These are phyloP conservation scores for Lepeophtheirus nordmannii DNA, from an alignment of 2,888 invertebrate species.

Conservation along the genomic window DNA sequence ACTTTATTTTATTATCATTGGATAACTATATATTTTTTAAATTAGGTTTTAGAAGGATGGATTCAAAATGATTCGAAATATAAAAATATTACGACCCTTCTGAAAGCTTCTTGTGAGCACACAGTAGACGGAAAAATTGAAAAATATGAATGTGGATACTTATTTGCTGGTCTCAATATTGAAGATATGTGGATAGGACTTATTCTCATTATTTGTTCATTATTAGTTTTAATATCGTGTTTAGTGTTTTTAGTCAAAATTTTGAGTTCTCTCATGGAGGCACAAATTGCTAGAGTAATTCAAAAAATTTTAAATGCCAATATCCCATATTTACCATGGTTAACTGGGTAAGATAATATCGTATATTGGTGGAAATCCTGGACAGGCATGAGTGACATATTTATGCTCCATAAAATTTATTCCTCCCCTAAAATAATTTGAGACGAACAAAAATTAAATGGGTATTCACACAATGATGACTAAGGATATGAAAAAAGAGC, in stretches of 20 bases:
- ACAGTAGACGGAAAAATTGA: no score
- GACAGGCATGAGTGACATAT: no score
- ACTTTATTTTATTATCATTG: neutral
- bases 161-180: slow-evolving; percentile 28
- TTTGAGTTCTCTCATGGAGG: slow-evolving; percentile 37
- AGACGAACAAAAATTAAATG: no score
- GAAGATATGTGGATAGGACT: slow-evolving; percentile 36
- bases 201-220: slow-evolving; percentile 36
- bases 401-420: no score
- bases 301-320: slow-evolving; percentile 36
- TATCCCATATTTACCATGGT: slow-evolving; percentile 36
- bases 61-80: slow-evolving; percentile 32
- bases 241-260: slow-evolving; percentile 40
- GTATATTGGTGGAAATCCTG: no score
- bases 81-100: slow-evolving; percentile 32
- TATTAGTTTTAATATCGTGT: slow-evolving; percentile 37
- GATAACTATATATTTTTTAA: neutral
- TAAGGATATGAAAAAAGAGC: no score
- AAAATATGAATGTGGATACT: slow-evolving; percentile 5
- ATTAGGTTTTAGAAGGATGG: slow-evolving; percentile 33
- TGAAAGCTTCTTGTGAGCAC: slow-evolving; percentile 30
- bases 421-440: no score
- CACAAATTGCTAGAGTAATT: slow-evolving; percentile 30
- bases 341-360: slow-evolving; percentile 38
- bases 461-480: no score